Percentiles rank a stretch among this genome's conserved stretches.
Conservation (phyloP, 2,113 vertebrate species). For the Phylloscopus whistleri region DNA sequence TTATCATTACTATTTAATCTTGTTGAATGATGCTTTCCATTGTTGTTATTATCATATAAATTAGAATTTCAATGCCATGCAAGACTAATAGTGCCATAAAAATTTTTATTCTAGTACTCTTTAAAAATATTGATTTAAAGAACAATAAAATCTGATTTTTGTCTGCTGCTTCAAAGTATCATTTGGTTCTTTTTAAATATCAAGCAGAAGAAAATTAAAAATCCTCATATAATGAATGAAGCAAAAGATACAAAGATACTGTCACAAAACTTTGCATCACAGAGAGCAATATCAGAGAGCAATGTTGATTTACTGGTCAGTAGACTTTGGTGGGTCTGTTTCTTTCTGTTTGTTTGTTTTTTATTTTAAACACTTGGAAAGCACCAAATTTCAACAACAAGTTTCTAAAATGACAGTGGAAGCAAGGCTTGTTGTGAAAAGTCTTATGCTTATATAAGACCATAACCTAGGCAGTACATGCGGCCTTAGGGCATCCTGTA, state of each 20-base stretch:
- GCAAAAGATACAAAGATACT: background rate
- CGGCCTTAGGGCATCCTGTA: background rate
- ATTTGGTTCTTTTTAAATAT: slow-evolving; percentile 54
- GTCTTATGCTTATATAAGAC: background rate
- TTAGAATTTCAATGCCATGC: background rate
- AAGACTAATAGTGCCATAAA: slow-evolving; percentile 60
- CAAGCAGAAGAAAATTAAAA: background rate
- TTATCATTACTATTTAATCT: background rate
- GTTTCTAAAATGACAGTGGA: background rate
- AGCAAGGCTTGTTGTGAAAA: background rate
- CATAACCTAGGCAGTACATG: background rate
- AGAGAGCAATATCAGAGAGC: background rate
- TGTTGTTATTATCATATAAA: slow-evolving; percentile 19
- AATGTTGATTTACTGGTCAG: background rate
- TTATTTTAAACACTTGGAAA: background rate
- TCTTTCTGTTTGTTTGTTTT: background rate
- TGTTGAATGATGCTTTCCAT: background rate
- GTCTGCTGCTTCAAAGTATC: slow-evolving; percentile 26
- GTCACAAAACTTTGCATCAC: background rate
- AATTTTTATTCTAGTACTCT: slow-evolving; percentile 24
- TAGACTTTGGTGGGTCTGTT: background rate
- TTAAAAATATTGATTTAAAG: slow-evolving; percentile 59
- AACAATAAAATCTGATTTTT: slow-evolving; percentile 58
- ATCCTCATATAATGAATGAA: background rate
- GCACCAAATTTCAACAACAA: background rate